Evolutionary conservation across 2,797 vertebrate genomes (phyloP), one percentile per base, ranked within the genome.

Genomic region (Muscicapa striata): DNA sequence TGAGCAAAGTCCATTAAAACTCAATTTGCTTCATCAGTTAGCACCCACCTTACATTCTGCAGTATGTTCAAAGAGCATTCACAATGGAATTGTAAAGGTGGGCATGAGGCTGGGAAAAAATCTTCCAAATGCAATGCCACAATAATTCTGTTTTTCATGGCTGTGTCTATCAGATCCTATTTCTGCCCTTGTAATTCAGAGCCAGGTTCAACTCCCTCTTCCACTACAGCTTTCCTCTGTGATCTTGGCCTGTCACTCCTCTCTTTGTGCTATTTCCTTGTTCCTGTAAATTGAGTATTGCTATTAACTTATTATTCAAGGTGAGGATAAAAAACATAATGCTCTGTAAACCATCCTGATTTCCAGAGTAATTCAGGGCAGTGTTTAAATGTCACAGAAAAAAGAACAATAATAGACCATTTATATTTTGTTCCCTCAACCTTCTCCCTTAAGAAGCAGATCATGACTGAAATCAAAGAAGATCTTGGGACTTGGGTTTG

Each of bases 1-100:
- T 93, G 87, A 95, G 91, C 82, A 75, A 94, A 91, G 91, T 83
- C 75, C 91, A 87, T 92, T 94, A 93, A 93, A 95, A 95, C 93
- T 94, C 87, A 81, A 92, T 95, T 95, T 95, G 66, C 92, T 91
- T 94, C 79, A 94, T 94, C 90, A 94, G 72, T 84, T 79, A 87
- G 69, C 82, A 70, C 32, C 67, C 84, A 76, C 40, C 45, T 88
- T 66, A 66, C 43, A 36, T 75, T 81, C 26, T 34, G 72, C 32
- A 69, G 19, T 23, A 13, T 3, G 13, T 36, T 59, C 48, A 63
- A 86, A 66, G 84, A 77, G 11, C 7, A 4, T 73, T 83, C 45
- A 20, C 11, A 7, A 4, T 34, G 59, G 66, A 81, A 52, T 89
- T 89, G 38, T 46, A 34, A 81, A 93, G 62, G 57, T 85, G 69